These are phyloP conservation scores for Potamarius usumacintae DNA, from an alignment of 2,113 vertebrate species.

Conservation along the genomic window DNA sequence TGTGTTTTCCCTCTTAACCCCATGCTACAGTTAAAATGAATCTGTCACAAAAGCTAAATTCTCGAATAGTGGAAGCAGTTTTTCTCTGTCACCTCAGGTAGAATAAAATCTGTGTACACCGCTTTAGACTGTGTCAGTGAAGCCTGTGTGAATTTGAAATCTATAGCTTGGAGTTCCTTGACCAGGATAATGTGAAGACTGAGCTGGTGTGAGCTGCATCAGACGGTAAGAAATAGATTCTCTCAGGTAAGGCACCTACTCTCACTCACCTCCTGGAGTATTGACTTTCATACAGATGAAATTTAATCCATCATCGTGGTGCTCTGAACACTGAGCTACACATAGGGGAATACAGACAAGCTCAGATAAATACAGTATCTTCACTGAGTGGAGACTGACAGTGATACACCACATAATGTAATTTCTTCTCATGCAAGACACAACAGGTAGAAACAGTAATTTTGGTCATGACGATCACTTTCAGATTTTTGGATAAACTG, in stretches of 20 bases:
- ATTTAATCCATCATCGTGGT: slow-evolving; percentile 52
- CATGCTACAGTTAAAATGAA: background rate
- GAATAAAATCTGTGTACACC: background rate
- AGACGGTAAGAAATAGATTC: slow-evolving; percentile 38
- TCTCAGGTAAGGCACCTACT: slow-evolving; percentile 40
- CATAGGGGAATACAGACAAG: background rate
- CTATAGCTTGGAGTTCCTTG: background rate
- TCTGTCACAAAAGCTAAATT: background rate
- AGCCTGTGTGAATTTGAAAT: background rate
- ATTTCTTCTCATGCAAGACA: background rate
- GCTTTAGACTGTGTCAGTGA: background rate
- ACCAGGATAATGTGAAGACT: background rate
- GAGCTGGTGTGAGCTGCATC: slow-evolving; percentile 11
- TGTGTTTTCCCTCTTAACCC: background rate
- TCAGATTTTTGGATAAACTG: background rate
- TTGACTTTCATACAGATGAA: slow-evolving; percentile 59
- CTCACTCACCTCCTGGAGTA: slow-evolving; percentile 52
- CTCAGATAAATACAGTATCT: background rate
- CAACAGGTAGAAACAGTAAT: background rate
- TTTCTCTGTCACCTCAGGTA: slow-evolving; percentile 7
- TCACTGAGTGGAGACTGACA: background rate
- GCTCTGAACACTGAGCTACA: background rate
- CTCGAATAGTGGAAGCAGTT: background rate
- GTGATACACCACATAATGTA: too few relatives aligned
- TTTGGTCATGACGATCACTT: background rate